phyloP scores from a whole-genome alignment of 1,140 invertebrate genomes.

The Sycophaga agraensis region DNA sequence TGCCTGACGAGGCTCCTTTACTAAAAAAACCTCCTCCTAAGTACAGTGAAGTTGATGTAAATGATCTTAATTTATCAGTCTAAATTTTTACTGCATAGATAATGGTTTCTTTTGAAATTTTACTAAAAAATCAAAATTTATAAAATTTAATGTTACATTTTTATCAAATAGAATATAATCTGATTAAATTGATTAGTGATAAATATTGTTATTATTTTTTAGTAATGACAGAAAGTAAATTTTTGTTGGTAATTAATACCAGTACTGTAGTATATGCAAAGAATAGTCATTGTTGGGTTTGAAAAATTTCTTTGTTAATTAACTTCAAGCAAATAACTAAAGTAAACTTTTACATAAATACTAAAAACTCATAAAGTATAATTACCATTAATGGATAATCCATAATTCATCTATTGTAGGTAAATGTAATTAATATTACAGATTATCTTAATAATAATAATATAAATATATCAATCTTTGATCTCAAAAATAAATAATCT shows the following conservation, averaged over 20 bases:
- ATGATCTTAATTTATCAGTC: constrained; percentile 31
- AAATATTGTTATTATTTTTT: too few species aligned
- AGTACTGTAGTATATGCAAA: too few species aligned
- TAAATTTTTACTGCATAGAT: constrained; percentile 25
- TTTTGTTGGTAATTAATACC: too few species aligned
- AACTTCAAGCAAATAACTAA: not conserved
- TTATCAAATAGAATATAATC: too few species aligned
- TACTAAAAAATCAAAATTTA: too few species aligned
- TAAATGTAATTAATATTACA: constrained; percentile 7
- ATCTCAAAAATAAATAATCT: constrained; percentile 24
- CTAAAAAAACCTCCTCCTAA: constrained; percentile 43
- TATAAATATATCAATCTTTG: constrained; percentile 12
- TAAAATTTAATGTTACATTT: too few species aligned
- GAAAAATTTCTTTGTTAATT: not conserved
- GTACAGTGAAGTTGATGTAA: constrained; percentile 33
- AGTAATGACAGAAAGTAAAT: too few species aligned
- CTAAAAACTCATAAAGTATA: too few species aligned
- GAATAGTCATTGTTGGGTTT: too few species aligned
- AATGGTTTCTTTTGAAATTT: not conserved
- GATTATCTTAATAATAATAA: too few species aligned
- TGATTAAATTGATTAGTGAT: too few species aligned
- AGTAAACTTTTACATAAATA: not conserved
- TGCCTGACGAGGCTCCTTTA: constrained; percentile 39
- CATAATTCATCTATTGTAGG: constrained; percentile 5
- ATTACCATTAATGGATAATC: too few species aligned